Conservation (phyloP, 1,140 invertebrate species). For the Wiebesia pumilae region DNA sequence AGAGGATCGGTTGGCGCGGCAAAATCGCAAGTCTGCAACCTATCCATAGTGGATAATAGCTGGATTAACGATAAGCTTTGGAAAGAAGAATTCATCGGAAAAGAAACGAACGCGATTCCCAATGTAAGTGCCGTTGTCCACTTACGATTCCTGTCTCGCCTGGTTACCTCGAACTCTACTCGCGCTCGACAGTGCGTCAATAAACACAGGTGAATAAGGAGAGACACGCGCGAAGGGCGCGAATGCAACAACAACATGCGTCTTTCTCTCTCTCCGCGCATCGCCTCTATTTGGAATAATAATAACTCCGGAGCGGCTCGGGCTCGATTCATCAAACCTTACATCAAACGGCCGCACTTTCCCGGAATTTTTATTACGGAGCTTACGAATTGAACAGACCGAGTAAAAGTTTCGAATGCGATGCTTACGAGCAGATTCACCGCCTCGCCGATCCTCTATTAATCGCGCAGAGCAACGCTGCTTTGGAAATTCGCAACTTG, state of each 20-base stretch:
- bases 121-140: neutral
- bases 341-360: neutral
- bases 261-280: neutral
- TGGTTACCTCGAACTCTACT: neutral
- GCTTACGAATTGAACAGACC: neutral
- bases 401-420: neutral
- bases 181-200: neutral
- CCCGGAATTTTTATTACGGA: conserved; percentile 16
- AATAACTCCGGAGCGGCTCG: neutral
- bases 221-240: neutral
- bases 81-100: neutral
- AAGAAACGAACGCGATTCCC: neutral
- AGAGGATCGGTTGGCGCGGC: no score
- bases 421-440: neutral
- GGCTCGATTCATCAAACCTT: neutral
- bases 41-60: no score
- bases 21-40: no score
- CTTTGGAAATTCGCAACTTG: no score
- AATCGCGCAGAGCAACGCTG: no score
- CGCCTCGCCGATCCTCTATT: no score
- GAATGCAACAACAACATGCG: conserved; percentile 42
- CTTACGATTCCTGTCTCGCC: neutral
- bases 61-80: neutral
- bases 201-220: conserved; percentile 40
- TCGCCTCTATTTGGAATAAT: neutral